phyloP scores from a whole-genome alignment of 2,888 invertebrate genomes.

The Tromatobia lineatoria region DNA sequence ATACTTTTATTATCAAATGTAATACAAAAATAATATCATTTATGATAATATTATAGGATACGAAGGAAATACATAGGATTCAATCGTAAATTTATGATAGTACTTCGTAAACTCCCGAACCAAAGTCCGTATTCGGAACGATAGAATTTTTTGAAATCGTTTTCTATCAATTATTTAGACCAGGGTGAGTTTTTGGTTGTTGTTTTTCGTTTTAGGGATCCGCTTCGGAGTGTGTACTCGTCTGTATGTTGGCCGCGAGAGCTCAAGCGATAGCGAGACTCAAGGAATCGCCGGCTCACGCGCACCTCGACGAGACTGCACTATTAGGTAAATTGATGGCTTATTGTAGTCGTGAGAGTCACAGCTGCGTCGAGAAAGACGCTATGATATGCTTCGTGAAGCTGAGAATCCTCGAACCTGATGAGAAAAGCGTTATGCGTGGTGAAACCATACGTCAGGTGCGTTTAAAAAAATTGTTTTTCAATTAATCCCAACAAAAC shows the following conservation, averaged over 20 bases:
- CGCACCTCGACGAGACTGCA: slow-evolving; percentile 95
- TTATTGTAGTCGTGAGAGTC: slow-evolving; percentile 95
- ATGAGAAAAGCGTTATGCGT: slow-evolving; percentile 92
- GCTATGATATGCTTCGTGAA: slow-evolving; percentile 98
- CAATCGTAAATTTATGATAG: too few relatives aligned
- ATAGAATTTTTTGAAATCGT: too few relatives aligned
- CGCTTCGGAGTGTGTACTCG: slow-evolving; percentile 97
- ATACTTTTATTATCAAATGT: too few relatives aligned
- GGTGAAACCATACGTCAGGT: slow-evolving; percentile 93
- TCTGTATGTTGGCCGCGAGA: slow-evolving; percentile 96
- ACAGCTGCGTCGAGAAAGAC: slow-evolving; percentile 97
- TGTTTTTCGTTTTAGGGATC: slow-evolving; percentile 90
- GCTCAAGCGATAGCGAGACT: slow-evolving; percentile 94
- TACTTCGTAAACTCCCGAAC: too few relatives aligned
- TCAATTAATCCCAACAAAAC: neutral
- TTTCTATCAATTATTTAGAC: too few relatives aligned
- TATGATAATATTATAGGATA: too few relatives aligned
- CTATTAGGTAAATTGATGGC: slow-evolving; percentile 97
- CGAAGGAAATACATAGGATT: too few relatives aligned
- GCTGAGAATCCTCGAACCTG: slow-evolving; percentile 94
- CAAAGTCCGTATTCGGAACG: too few relatives aligned
- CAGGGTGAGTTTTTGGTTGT: too few relatives aligned
- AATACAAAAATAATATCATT: too few relatives aligned
- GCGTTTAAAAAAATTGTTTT: slow-evolving; percentile 77
- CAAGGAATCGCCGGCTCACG: slow-evolving; percentile 91